Percentiles rank a stretch among this genome's conserved stretches.
Conservation (phyloP, 1,140 invertebrate genomes). For the Philaenus spumarius region DNA sequence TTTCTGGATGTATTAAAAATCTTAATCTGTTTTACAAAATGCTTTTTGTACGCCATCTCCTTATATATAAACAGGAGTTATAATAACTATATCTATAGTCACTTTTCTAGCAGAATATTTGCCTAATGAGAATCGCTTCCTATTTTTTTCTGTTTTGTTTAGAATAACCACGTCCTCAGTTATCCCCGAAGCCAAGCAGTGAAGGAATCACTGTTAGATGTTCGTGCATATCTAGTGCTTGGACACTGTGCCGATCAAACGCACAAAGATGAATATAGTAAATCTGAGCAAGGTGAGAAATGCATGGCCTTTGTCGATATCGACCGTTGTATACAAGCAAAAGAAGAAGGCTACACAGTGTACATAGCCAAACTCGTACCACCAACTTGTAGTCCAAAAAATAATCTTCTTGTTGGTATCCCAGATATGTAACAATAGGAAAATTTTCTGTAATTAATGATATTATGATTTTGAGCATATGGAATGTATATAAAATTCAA, state of each 20-base stretch:
- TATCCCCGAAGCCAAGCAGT: constrained; percentile 66
- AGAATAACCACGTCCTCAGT: constrained; percentile 52
- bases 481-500: too few relatives aligned
- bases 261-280: constrained; percentile 52
- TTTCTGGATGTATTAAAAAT: too few relatives aligned
- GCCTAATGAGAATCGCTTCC: too few relatives aligned
- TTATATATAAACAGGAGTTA: too few relatives aligned
- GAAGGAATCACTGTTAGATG: constrained; percentile 40
- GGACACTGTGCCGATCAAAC: constrained; percentile 88
- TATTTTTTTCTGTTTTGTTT: constrained; percentile 7
- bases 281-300: constrained; percentile 61
- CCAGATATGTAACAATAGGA: background rate
- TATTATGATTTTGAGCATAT: background rate
- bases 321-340: constrained; percentile 61
- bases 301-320: constrained; percentile 88
- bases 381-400: constrained; percentile 82
- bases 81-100: too few relatives aligned
- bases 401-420: constrained; percentile 82
- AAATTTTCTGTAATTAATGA: background rate
- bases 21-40: too few relatives aligned
- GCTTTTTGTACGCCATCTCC: too few relatives aligned
- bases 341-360: constrained; percentile 67
- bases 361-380: constrained; percentile 69
- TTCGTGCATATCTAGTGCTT: constrained; percentile 68
- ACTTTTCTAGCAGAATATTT: too few relatives aligned